phyloP scores from a whole-genome alignment of 2,888 invertebrate genomes.

The Mycalesis mineus region DNA sequence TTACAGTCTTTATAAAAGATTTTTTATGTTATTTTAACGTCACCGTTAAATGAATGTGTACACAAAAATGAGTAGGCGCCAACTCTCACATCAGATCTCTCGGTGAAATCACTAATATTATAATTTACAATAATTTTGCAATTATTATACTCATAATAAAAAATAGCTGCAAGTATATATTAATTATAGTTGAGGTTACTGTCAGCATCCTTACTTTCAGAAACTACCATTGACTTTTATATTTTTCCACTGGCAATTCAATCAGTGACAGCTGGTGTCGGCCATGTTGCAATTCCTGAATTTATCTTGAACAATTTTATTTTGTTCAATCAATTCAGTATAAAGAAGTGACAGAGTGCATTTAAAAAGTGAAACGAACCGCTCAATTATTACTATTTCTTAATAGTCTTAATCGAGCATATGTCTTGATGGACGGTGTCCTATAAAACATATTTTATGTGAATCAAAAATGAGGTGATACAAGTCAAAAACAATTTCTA shows the following conservation, averaged over 20 bases:
- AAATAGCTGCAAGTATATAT: no score
- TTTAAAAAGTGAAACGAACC: conserved; percentile 4
- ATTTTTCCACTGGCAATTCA: conserved; percentile 33
- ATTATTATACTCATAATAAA: no score
- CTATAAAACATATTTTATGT: conserved; percentile 9
- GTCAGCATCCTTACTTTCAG: not conserved
- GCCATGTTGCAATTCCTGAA: conserved; percentile 58
- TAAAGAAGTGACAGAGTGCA: conserved; percentile 23
- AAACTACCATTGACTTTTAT: conserved; percentile 17
- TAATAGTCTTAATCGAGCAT: conserved; percentile 2
- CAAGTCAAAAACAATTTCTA: conserved; percentile 57
- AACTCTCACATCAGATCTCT: no score
- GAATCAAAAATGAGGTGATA: conserved; percentile 44
- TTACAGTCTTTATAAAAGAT: no score
- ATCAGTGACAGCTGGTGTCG: conserved; percentile 51
- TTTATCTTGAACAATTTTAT: conserved; percentile 34
- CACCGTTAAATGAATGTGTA: no score
- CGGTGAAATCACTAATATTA: no score
- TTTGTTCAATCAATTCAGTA: conserved; percentile 33
- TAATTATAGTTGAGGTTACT: no score
- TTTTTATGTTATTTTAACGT: no score
- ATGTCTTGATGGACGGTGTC: not conserved
- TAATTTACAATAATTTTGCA: no score
- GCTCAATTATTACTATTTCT: conserved; percentile 4
- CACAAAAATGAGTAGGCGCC: no score